Conservation (phyloP, 1,140 invertebrate genomes). For the Drosophila teissieri region DNA sequence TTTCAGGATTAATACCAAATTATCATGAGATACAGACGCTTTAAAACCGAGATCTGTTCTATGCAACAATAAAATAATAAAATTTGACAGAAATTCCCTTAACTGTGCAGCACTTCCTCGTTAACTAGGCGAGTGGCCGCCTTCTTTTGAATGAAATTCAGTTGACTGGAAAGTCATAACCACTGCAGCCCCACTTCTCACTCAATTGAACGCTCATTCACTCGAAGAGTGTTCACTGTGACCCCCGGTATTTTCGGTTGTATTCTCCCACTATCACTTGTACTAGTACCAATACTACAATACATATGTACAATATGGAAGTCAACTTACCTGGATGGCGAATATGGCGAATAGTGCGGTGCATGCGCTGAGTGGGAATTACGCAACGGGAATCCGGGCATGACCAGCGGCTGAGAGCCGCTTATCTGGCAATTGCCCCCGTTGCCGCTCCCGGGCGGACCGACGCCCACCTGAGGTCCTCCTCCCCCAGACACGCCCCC, state of each 20-base stretch:
- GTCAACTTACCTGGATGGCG: constrained; percentile 89
- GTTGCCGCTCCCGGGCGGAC: constrained; percentile 64
- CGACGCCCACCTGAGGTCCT: constrained; percentile 45
- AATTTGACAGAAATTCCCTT: too few relatives aligned
- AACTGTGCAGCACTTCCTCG: neutral
- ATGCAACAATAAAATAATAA: too few relatives aligned
- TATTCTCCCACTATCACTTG: too few relatives aligned
- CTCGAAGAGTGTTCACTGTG: constrained; percentile 26
- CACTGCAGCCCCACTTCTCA: constrained; percentile 9
- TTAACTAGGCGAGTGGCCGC: too few relatives aligned
- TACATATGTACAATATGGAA: neutral
- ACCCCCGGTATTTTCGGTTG: constrained; percentile 2
- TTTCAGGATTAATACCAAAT: neutral
- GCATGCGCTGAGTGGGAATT: constrained; percentile 89
- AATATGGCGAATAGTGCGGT: constrained; percentile 92
- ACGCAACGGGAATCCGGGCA: constrained; percentile 91
- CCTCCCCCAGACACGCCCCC: constrained; percentile 22
- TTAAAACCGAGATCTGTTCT: neutral
- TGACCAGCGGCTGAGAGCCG: constrained; percentile 89
- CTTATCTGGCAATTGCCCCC: constrained; percentile 85
- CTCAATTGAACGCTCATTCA: constrained; percentile 45
- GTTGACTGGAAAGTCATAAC: constrained; percentile 44
- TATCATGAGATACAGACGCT: neutral
- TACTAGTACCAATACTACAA: neutral
- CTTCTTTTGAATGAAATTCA: constrained; percentile 21